Evolutionary conservation across 2,888 invertebrate genomes (phyloP).

Genomic region (Cantharis rustica): DNA sequence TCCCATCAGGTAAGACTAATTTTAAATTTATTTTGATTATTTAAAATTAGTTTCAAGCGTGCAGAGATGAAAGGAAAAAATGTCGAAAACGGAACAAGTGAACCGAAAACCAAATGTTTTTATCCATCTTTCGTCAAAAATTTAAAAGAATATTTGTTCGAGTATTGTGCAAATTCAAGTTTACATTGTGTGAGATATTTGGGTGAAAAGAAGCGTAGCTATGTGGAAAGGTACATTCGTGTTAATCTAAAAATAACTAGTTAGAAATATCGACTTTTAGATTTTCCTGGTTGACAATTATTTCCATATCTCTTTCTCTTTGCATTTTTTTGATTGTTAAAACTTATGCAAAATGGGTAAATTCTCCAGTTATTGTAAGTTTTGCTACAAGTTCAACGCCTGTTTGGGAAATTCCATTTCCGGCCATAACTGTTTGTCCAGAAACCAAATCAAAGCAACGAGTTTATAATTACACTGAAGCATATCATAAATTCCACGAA

Average conservation of each 20-base stretch:
- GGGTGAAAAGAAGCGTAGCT: constrained; percentile 49
- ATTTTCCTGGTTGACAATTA: constrained; percentile 65
- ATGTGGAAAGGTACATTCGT: constrained; percentile 6
- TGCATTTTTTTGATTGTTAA: constrained; percentile 63
- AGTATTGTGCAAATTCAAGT: constrained; percentile 47
- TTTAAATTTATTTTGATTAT: neutral
- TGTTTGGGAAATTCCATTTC: constrained; percentile 58
- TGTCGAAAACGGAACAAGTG: neutral
- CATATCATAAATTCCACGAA: constrained; percentile 52
- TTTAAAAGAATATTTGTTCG: constrained; percentile 44
- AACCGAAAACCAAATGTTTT: constrained; percentile 31
- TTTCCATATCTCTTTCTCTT: constrained; percentile 20
- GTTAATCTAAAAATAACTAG: neutral
- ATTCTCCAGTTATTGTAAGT: constrained; percentile 70
- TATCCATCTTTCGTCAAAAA: constrained; percentile 47
- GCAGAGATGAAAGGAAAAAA: neutral
- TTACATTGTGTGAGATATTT: constrained; percentile 54
- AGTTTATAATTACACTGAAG: constrained; percentile 67
- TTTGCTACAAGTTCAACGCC: constrained; percentile 69
- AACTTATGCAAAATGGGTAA: constrained; percentile 69
- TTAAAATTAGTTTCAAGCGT: neutral
- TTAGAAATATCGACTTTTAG: constrained; percentile 50
- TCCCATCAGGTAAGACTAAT: neutral
- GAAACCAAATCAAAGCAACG: constrained; percentile 67
- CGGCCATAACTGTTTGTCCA: constrained; percentile 51